Evolutionary conservation across 2,888 invertebrate genomes (phyloP).

Genomic region (Belgica antarctica): DNA sequence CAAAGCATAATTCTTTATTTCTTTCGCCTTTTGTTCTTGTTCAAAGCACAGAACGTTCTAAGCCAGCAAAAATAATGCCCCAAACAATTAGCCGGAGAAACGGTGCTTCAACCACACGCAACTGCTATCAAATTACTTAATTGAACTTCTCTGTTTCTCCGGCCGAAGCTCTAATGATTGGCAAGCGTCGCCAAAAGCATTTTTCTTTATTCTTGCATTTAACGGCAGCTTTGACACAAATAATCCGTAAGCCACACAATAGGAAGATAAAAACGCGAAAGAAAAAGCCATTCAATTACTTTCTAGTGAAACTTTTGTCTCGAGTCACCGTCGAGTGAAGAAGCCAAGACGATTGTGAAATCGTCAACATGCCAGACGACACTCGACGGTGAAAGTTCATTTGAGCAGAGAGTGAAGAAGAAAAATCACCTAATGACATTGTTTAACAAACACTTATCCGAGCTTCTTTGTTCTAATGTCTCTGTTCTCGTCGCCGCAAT

Average conservation of each 20-base stretch:
- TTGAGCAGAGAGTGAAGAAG: background rate
- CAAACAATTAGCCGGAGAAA: conserved; percentile 1
- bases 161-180: too few species aligned
- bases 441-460: conserved; percentile 28
- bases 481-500: background rate
- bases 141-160: conserved; percentile 16
- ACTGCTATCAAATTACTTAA: conserved; percentile 19
- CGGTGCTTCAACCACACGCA: conserved; percentile 15
- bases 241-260: conserved; percentile 8
- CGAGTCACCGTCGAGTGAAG: background rate
- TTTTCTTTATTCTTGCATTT: background rate
- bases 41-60: background rate
- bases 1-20: too few species aligned
- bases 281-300: background rate
- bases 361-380: background rate
- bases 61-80: background rate
- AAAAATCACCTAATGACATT: conserved; percentile 5
- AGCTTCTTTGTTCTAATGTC: conserved; percentile 21
- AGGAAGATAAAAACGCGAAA: background rate
- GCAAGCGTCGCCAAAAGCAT: background rate
- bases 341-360: background rate
- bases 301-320: background rate
- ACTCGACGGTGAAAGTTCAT: background rate
- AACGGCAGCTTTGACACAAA: conserved; percentile 17
- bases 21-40: background rate